These are phyloP conservation scores for Clupea harengus DNA, from an alignment of 2,113 vertebrate genomes.

Conservation along the genomic window DNA sequence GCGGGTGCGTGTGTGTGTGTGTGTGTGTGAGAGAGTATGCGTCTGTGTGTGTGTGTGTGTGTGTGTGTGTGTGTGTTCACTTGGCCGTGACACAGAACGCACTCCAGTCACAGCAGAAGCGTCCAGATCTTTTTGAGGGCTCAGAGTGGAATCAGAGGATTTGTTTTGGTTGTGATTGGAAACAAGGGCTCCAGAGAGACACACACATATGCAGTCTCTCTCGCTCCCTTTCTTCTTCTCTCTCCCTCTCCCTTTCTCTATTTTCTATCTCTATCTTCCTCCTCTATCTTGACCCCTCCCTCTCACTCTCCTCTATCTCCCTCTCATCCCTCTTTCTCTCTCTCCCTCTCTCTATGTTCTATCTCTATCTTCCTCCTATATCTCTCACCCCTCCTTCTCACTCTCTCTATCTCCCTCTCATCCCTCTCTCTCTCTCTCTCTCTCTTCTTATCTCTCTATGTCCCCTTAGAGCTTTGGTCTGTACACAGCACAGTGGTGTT, in stretches of 20 bases:
- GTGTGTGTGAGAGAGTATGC: too few species aligned
- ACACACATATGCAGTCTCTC: background rate
- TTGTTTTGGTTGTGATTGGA: conserved; percentile 7
- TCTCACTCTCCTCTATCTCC: background rate
- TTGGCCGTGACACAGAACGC: background rate
- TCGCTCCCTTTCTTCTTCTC: background rate
- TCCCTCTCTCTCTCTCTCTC: conserved; percentile 20
- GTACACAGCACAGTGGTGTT: too few species aligned
- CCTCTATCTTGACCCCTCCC: background rate
- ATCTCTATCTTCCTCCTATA: background rate
- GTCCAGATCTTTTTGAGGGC: background rate
- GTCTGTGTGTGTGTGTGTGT: background rate
- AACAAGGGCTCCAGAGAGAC: background rate
- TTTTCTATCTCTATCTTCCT: background rate
- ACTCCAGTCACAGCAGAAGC: background rate
- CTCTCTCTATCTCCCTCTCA: conserved; percentile 8
- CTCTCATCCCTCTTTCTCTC: background rate
- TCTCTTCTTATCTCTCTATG: background rate
- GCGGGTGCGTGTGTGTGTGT: background rate
- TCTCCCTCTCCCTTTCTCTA: background rate
- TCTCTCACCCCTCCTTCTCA: background rate
- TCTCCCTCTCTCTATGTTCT: background rate
- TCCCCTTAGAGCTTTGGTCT: background rate
- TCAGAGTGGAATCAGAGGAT: background rate
- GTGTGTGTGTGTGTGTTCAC: background rate